Evolutionary conservation across 35 echinoderm and acorn worm species (phyloP).

Genomic region (Acanthaster planci): DNA sequence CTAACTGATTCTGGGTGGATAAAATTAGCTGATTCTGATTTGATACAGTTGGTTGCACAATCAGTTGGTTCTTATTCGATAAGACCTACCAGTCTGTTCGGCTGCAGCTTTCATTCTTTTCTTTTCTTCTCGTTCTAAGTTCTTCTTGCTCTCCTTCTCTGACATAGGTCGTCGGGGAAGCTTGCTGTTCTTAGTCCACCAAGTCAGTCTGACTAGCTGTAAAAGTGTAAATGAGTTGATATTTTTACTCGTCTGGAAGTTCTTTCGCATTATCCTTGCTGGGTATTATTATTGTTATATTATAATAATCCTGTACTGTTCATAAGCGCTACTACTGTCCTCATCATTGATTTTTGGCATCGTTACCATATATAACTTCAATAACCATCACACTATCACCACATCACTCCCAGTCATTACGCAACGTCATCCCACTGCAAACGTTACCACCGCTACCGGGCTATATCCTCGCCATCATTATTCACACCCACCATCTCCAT

Average conservation of each 20-base stretch:
- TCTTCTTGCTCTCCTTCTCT: slow-evolving; percentile 27
- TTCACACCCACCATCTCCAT: background rate
- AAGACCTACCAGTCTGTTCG: background rate
- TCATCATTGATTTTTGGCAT: background rate
- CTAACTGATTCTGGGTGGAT: no score
- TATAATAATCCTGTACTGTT: background rate
- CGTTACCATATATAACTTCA: background rate
- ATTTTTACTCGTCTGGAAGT: background rate
- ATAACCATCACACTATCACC: background rate
- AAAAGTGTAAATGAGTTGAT: background rate
- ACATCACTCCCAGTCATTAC: background rate
- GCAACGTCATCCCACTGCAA: no score
- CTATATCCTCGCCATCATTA: background rate
- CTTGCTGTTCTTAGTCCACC: slow-evolving; percentile 69
- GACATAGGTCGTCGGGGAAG: slow-evolving; percentile 55
- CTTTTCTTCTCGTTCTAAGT: slow-evolving; percentile 22
- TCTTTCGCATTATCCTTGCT: background rate
- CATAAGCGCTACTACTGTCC: background rate
- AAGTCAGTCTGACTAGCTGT: slow-evolving; percentile 74
- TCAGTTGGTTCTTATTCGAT: no score
- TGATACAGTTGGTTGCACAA: no score
- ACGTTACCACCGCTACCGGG: background rate
- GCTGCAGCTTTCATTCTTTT: slow-evolving; percentile 21
- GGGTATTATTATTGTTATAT: background rate
- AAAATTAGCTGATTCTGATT: no score